phyloP scores from a whole-genome alignment of 1,140 invertebrate species.

The Eciton burchellii region DNA sequence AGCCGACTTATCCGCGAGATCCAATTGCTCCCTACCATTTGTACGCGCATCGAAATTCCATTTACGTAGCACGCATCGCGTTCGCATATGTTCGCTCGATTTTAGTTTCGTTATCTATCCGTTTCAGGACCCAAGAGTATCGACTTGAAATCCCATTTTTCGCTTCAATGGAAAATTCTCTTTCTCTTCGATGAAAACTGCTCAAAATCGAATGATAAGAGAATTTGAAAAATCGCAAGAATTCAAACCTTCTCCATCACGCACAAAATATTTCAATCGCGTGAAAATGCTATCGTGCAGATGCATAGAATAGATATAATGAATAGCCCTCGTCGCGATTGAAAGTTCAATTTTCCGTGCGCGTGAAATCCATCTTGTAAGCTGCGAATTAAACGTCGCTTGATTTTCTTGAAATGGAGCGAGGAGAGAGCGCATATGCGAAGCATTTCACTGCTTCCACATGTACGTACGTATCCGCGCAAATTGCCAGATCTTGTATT shows the following conservation, averaged over 20 bases:
- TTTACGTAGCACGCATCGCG: slow-evolving; percentile 58
- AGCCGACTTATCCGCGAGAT: slow-evolving; percentile 75
- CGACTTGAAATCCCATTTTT: too few relatives aligned
- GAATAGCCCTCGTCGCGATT: not conserved
- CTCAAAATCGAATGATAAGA: too few relatives aligned
- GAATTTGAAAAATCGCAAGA: too few relatives aligned
- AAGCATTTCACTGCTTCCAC: slow-evolving; percentile 69
- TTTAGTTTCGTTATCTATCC: slow-evolving; percentile 9
- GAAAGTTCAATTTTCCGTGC: not conserved
- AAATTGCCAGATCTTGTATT: slow-evolving; percentile 79
- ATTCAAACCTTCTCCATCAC: too few relatives aligned
- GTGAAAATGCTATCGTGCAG: too few relatives aligned
- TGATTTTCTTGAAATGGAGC: slow-evolving; percentile 67
- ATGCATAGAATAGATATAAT: too few relatives aligned
- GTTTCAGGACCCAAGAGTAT: not conserved
- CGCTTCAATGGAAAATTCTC: too few relatives aligned
- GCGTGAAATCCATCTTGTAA: slow-evolving; percentile 20
- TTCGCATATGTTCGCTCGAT: slow-evolving; percentile 33
- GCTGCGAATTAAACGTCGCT: slow-evolving; percentile 41
- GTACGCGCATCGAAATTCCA: slow-evolving; percentile 74
- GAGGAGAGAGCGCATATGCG: slow-evolving; percentile 53
- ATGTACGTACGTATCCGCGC: slow-evolving; percentile 72
- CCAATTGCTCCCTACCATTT: slow-evolving; percentile 67
- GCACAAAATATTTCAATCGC: too few relatives aligned
- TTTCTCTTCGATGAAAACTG: too few relatives aligned